Evolutionary conservation across 2,113 vertebrate species (phyloP).

Genomic region (Callocephalon fimbriatum): DNA sequence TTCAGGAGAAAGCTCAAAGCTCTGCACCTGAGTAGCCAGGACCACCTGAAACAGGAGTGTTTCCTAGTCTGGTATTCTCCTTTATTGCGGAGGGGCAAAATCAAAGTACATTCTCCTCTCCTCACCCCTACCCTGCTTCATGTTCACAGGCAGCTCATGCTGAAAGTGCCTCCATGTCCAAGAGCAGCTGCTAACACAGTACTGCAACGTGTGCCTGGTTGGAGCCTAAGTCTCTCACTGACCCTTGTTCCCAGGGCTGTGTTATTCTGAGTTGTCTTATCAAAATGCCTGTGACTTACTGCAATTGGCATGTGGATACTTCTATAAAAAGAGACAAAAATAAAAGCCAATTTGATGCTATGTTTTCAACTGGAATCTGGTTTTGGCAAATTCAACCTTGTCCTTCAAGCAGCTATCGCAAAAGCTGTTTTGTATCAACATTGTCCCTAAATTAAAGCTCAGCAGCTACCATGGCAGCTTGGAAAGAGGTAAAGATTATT

Average conservation of each 20-base stretch:
- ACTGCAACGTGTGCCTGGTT: neutral
- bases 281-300: neutral
- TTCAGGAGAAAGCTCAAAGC: neutral
- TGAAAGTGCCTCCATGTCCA: neutral
- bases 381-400: neutral
- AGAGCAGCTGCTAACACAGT: neutral
- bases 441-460: neutral
- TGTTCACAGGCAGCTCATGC: neutral
- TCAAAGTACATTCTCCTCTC: neutral
- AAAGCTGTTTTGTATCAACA: neutral
- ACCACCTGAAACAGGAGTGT: neutral
- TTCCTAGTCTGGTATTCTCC: neutral
- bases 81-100: neutral
- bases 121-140: neutral
- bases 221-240: neutral
- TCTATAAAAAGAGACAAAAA: neutral
- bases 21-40: neutral
- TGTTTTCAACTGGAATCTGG: neutral
- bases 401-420: neutral
- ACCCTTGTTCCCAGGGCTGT: neutral
- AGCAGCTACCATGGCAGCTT: neutral
- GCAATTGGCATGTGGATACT: neutral
- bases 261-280: neutral
- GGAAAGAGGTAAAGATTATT: neutral
- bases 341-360: neutral